Conservation (phyloP, 2,797 vertebrate species). For the Pampus argenteus region DNA sequence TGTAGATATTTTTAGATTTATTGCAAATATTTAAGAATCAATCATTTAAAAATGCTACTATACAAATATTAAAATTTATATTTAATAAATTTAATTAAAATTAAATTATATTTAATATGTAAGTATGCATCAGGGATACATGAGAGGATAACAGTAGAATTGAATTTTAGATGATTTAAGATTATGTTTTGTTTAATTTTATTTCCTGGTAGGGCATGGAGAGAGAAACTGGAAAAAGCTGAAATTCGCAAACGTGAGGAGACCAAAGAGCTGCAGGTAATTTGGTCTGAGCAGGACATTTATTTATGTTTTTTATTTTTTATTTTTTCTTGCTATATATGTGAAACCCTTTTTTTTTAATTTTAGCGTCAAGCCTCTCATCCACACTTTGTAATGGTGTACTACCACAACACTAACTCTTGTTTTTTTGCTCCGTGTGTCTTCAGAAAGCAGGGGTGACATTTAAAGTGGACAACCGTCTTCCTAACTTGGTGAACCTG, state of each 20-base stretch:
- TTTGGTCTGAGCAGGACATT: neutral
- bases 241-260: slow-evolving; percentile 93
- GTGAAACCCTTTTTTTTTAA: neutral
- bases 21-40: neutral
- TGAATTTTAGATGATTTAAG: neutral
- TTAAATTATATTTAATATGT: too few species aligned
- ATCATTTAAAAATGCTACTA: neutral
- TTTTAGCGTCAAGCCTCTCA: neutral
- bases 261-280: slow-evolving; percentile 92
- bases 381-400: neutral
- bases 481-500: slow-evolving; percentile 96
- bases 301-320: neutral
- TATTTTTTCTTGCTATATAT: neutral
- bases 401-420: neutral
- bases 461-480: slow-evolving; percentile 93
- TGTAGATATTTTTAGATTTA: neutral
- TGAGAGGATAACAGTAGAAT: neutral
- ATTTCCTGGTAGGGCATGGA: slow-evolving; percentile 87
- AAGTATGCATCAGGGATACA: neutral
- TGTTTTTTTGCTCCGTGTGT: slow-evolving; percentile 26
- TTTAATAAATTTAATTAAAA: too few species aligned
- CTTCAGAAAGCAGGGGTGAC: slow-evolving; percentile 92
- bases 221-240: slow-evolving; percentile 93
- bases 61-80: neutral
- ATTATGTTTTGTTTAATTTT: neutral